Percentiles rank a stretch among this genome's conserved stretches.
Conservation (phyloP, 2,888 invertebrate genomes). For the Papilio elwesi region DNA sequence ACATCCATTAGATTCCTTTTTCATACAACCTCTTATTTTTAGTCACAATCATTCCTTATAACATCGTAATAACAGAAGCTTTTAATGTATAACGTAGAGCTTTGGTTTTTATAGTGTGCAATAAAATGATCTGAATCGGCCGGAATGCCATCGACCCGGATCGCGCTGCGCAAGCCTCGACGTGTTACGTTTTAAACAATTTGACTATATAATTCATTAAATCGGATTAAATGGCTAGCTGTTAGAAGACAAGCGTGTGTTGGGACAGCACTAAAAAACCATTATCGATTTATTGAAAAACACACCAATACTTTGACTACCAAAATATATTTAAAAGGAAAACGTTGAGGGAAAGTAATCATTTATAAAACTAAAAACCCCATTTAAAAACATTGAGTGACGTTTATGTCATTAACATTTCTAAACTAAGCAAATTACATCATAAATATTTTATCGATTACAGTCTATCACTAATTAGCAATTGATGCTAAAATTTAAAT, state of each 20-base stretch:
- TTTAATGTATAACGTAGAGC: constrained; percentile 39
- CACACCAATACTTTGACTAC: no score
- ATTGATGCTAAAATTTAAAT: neutral
- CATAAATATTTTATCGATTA: constrained; percentile 2
- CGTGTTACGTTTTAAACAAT: constrained; percentile 61
- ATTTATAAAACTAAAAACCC: neutral
- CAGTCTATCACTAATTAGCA: neutral
- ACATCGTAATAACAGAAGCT: constrained; percentile 5
- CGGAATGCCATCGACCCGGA: constrained; percentile 58
- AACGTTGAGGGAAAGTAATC: neutral
- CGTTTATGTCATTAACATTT: neutral
- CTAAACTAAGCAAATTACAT: neutral
- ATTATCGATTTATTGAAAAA: neutral
- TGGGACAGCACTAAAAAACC: neutral
- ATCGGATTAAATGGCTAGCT: constrained; percentile 46
- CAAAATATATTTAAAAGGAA: neutral
- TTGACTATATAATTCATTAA: constrained; percentile 48
- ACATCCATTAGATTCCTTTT: no score
- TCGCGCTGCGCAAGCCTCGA: constrained; percentile 49
- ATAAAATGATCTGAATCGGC: constrained; percentile 61
- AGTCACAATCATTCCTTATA: neutral
- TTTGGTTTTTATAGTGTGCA: constrained; percentile 57
- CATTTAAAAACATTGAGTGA: neutral
- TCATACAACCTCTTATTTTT: neutral
- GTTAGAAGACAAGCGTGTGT: neutral